A percentile compares a stretch with the other conserved stretches of the same genome.
These are phyloP conservation scores for Schmidtea mediterranea DNA, from an alignment of 1,140 invertebrate genomes.

Conservation along the genomic window DNA sequence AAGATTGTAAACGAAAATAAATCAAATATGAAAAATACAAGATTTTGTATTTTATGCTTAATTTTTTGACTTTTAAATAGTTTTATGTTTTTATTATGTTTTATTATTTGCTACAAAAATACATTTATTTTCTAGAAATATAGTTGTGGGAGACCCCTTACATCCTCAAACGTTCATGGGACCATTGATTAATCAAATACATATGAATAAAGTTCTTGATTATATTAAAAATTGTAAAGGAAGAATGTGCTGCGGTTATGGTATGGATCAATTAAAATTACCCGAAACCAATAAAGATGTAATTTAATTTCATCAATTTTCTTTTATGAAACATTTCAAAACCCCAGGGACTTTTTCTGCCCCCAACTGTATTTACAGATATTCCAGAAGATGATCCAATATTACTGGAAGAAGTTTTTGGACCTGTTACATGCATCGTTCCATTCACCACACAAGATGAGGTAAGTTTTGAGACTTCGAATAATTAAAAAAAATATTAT, in stretches of 20 bases:
- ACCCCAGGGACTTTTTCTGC: constrained; percentile 31
- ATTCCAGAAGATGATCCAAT: constrained; percentile 24
- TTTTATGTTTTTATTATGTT: no score
- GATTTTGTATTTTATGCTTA: no score
- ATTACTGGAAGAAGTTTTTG: constrained; percentile 37
- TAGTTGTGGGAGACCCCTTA: constrained; percentile 31
- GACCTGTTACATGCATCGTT: constrained; percentile 32
- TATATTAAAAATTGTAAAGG: constrained; percentile 23
- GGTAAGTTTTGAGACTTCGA: no score
- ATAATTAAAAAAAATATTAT: no score
- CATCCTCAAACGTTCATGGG: constrained; percentile 26
- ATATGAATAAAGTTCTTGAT: constrained; percentile 30
- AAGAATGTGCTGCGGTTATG: constrained; percentile 21
- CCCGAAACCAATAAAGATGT: constrained; percentile 17
- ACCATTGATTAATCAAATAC: constrained; percentile 30
- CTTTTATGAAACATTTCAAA: background rate
- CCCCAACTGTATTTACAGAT: constrained; percentile 31
- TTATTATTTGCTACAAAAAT: no score
- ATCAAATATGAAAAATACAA: no score
- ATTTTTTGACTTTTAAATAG: no score
- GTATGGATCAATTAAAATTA: constrained; percentile 14
- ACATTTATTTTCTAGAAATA: constrained; percentile 23
- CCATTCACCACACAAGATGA: constrained; percentile 32
- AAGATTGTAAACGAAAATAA: no score
- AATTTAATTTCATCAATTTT: constrained; percentile 5